phyloP scores from a whole-genome alignment of 2,797 vertebrate genomes.

The Acomys russatus region DNA sequence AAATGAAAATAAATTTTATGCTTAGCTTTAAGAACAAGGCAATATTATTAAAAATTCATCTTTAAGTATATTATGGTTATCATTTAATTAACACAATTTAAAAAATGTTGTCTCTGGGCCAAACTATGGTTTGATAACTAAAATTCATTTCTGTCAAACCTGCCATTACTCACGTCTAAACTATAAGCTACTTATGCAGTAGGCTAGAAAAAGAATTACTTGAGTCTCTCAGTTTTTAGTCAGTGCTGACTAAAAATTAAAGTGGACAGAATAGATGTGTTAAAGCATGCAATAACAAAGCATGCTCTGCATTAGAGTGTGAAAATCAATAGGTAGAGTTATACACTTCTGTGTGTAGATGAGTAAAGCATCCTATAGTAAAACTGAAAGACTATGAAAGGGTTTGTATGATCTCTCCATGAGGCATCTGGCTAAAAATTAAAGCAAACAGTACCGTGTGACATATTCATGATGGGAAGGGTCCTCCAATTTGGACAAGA shows the following conservation, averaged over 20 bases:
- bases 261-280: neutral
- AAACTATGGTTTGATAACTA: neutral
- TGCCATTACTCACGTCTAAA: slow-evolving; percentile 24
- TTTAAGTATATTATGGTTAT: neutral
- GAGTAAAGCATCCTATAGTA: neutral
- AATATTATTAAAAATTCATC: slow-evolving; percentile 18
- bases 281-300: neutral
- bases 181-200: neutral
- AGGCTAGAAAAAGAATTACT: neutral
- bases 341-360: neutral
- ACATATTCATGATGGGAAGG: slow-evolving; percentile 17
- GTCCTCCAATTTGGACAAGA: neutral
- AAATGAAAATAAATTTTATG: neutral
- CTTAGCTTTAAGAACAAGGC: neutral
- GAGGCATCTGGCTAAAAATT: neutral
- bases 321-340: slow-evolving; percentile 20
- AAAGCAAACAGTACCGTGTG: slow-evolving; percentile 29
- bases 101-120: neutral
- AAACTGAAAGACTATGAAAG: neutral
- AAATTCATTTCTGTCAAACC: slow-evolving; percentile 1
- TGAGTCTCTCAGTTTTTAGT: neutral
- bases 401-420: neutral
- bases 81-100: neutral
- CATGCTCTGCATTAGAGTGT: neutral
- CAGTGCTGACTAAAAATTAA: slow-evolving; percentile 4